Base-by-base conservation (phyloP, 2,888 invertebrate species). In the Leptopilina myrica region DNA sequence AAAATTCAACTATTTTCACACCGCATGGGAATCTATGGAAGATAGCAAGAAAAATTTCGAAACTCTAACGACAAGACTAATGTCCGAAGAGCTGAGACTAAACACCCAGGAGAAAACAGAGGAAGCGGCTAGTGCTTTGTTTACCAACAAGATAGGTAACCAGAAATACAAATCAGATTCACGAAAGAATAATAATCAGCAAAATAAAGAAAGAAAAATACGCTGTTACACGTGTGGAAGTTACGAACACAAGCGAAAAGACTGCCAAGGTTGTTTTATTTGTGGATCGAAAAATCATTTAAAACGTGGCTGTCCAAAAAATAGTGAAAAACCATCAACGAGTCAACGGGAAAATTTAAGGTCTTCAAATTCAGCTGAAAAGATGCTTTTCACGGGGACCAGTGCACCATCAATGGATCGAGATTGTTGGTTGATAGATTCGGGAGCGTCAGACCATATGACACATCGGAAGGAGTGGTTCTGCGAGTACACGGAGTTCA, bases 191-290 rank as follows among this genome's bases (percentile, higher is more conserved):
- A 56, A 11, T 5, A 53, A 53, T 56, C 49, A 40, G 14, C 14
- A 11, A n/a, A 33, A 15, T 67, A 46, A 33, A 12, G n/a, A 53
- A 2, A 46, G 75, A 43, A 49, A 33, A 9, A 2, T 26, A 2
- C 43, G 26, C 15, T 75, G 66, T 14, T 62, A 56, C 40, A 76
- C 64, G 64, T 76, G 67, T 46, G 76, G 67, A 12, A 76, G 15
- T 40, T 15, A 0, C 9, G 75, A 65, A 12, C 76, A 76, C 43
- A 5, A 64, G n/a, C 62, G 69, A 64, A 79, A 40, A 53, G 79
- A 79, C 14, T 75, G 73, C 40, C 53, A 20, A 59, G 56, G 69
- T 15, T 79, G 79, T 46, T 79, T 14, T n/a, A 53, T 12, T 26
- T 77, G 77, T 33, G 64, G 64, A n/a, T 64, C 14, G 12, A 56